Conservation (phyloP, 2,113 vertebrate species). For the Psilopogon haemacephalus region DNA sequence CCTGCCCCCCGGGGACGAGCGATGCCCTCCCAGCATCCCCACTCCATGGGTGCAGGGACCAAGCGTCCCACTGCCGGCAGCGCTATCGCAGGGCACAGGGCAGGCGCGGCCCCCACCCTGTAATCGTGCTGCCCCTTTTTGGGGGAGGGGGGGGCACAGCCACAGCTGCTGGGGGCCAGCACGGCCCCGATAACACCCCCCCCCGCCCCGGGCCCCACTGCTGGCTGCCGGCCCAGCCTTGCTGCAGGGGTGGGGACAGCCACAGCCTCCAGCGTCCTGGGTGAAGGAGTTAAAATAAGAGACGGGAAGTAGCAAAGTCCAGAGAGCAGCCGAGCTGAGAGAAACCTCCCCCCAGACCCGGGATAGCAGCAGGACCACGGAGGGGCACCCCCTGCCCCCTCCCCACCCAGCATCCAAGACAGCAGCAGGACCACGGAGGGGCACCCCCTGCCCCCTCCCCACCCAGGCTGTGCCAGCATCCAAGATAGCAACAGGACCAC, state of each 20-base stretch:
- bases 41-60: fast-evolving
- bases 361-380: background rate
- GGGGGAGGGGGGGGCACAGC: background rate
- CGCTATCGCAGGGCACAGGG: conserved; percentile 8
- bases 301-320: background rate
- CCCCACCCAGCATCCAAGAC: too few species aligned
- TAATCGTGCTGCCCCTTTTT: background rate
- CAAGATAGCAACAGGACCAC: too few species aligned
- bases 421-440: too few species aligned
- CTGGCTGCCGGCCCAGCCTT: background rate
- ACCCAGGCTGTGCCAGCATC: too few species aligned
- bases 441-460: too few species aligned
- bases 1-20: background rate
- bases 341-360: fast-evolving
- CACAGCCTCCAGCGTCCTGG: background rate
- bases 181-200: conserved; percentile 37
- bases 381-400: background rate
- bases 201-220: background rate
- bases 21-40: background rate
- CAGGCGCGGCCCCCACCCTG: background rate
- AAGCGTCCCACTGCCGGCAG: fast-evolving
- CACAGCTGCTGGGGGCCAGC: background rate
- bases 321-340: fast-evolving
- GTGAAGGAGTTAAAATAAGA: background rate
- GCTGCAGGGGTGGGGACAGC: background rate